These are phyloP conservation scores for Netelia fuscicornis DNA, from an alignment of 2,888 invertebrate genomes.

Conservation along the genomic window DNA sequence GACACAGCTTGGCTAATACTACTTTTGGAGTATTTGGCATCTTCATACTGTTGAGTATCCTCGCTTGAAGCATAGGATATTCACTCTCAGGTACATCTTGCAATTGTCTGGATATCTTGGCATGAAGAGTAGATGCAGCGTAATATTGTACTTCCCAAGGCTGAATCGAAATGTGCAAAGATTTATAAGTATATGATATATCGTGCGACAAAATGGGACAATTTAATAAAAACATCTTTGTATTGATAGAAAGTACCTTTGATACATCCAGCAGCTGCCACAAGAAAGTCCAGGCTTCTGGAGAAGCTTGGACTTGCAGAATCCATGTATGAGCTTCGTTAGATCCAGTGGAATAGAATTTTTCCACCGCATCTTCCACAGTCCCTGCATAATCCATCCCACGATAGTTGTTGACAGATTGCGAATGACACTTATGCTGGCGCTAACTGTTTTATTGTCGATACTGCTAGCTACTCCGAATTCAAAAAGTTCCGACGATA, in stretches of 20 bases:
- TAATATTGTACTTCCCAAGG: conserved; percentile 96
- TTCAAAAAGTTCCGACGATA: conserved; percentile 25
- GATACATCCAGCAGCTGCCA: conserved; percentile 94
- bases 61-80: conserved; percentile 91
- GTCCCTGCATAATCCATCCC: conserved; percentile 82
- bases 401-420: background rate
- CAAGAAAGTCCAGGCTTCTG: conserved; percentile 96
- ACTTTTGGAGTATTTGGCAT: conserved; percentile 94
- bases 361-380: conserved; percentile 85
- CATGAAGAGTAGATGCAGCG: conserved; percentile 95
- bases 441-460: background rate
- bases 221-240: background rate
- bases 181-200: conserved; percentile 14
- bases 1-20: conserved; percentile 94
- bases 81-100: conserved; percentile 93
- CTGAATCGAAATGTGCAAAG: conserved; percentile 85
- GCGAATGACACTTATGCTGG: background rate
- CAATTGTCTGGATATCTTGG: conserved; percentile 95
- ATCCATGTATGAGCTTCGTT: conserved; percentile 94
- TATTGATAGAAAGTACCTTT: conserved; percentile 87
- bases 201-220: background rate
- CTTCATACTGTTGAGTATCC: conserved; percentile 91
- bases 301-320: conserved; percentile 92
- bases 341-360: conserved; percentile 88
- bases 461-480: background rate